Base-by-base conservation (phyloP, 2,888 invertebrate genomes). In the Phragmatobia fuliginosa region DNA sequence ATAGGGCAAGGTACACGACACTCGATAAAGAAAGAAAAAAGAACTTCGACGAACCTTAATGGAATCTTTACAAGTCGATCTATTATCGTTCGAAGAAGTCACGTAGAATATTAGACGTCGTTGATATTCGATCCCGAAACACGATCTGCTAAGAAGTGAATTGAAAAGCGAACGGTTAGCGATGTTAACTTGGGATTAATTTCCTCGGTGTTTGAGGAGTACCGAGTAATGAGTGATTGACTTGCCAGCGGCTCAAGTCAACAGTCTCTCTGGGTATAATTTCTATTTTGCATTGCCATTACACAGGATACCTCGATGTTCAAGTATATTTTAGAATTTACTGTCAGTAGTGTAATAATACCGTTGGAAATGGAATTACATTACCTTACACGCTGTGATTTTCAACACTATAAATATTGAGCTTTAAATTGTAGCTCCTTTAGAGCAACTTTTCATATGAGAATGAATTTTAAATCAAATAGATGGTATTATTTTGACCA, bases 101-200 rank as follows among this genome's bases (percentile, higher is more conserved):
- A 94, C 94, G 94, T 94, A 94, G 89, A 92, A 92, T 93, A 94
- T 94, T 91, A 92, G 88, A 87, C 79, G 88, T 87, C 88, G 79
- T 82, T 78, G 83, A 83, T 81, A 82, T 82, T 83, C 73, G 81
- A 84, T 79, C 81, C 80, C 84, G 81, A 84, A 86, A 86, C 81
- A 83, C 83, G 85, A 87, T 86, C 83, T 83, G 77, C 74, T 79
- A 83, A 82, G 81, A 87, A 89, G 78, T 84, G 86, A 86, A 86
- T 87, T 79, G 84, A 84, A 88, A 88, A 89, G 78, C 79, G 81
- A 80, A 83, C 81, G 81, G 85, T 87, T 86, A 90, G 86, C 86
- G 85, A 86, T 88, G 88, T 86, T 83, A 89, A 87, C 87, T 82
- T 80, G 81, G 80, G 84, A 90, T 90, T 90, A 90, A 90, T 88